These are phyloP conservation scores for Galerucella pusilla DNA, from an alignment of 2,888 invertebrate species.

Conservation along the genomic window DNA sequence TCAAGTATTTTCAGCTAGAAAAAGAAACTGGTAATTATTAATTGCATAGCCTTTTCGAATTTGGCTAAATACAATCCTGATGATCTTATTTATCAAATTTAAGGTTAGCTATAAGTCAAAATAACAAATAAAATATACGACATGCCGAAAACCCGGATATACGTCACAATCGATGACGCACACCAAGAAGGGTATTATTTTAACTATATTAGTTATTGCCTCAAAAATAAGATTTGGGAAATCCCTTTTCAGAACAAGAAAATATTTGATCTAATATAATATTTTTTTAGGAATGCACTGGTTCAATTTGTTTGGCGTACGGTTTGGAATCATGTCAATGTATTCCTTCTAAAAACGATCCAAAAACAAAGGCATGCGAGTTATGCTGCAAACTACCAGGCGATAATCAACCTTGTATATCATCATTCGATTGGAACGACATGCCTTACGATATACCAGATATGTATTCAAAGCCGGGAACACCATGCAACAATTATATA, in stretches of 20 bases:
- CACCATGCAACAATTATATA: constrained; percentile 89
- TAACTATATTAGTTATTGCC: too few relatives aligned
- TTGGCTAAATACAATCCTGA: too few relatives aligned
- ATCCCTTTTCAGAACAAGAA: background rate
- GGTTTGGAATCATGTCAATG: constrained; percentile 97
- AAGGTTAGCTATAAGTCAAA: too few relatives aligned
- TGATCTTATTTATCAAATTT: too few relatives aligned
- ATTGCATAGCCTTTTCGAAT: too few relatives aligned
- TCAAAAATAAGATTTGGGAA: background rate
- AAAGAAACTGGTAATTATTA: too few relatives aligned
- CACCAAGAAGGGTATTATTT: too few relatives aligned
- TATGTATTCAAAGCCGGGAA: constrained; percentile 93
- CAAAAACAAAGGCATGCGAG: constrained; percentile 89
- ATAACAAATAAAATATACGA: too few relatives aligned
- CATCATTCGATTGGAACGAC: constrained; percentile 91
- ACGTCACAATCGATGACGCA: too few relatives aligned
- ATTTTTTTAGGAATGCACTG: constrained; percentile 83
- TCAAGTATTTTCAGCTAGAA: too few relatives aligned
- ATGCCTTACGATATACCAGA: constrained; percentile 92
- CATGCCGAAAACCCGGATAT: too few relatives aligned
- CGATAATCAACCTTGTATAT: constrained; percentile 83
- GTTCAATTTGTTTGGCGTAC: constrained; percentile 97
- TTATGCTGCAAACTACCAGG: constrained; percentile 91
- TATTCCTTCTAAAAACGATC: constrained; percentile 81
- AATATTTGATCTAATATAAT: background rate